Base-by-base conservation (phyloP, 2,888 invertebrate genomes). In the Cremastinae sp. region DNA sequence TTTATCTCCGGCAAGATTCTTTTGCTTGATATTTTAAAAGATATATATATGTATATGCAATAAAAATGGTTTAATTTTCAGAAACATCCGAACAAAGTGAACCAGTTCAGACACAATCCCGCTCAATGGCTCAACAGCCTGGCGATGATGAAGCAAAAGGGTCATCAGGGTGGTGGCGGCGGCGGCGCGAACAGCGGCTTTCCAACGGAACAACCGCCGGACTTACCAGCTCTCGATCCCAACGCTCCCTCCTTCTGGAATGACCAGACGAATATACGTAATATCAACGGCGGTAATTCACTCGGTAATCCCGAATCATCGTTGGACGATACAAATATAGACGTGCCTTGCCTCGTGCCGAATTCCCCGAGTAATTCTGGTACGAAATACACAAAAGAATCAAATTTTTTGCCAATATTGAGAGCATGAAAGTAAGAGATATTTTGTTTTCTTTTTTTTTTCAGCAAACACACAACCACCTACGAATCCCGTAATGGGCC, bases 1-100 rank as follows among this genome's bases (percentile, higher is more conserved):
- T 41, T 41, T 45, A 12, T 45, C 12, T 45, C 14, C 12, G 12
- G 4, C 20, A 2, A 10, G 1, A 9, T n/a, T 51, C 20, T 20
- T 22, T 10, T 9, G 7, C 20, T 18, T 51, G 28, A 5, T 5
- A 28, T 5, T 28, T 2, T 28, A 5, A 5, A 5, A 28, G 28
- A 28, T 3, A 28, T 3, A 28, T 28, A 28, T n/a, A 28, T 28
- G 28, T n/a, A n/a, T n/a, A 28, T 43, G 8, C 36, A 9, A 18
- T n/a, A 38, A 20, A 56, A 1, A 8, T 28, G 62, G 43, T 51
- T 36, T 41, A 41, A 20, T 36, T 76, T 84, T 93, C 92, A 96
- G 93, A 97, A 97, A 92, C 95, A 97, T 90, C 97, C 97, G 2
- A 92, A 96, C 83, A 97, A 97, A 92, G 93, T 95, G 89, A 95